These are phyloP conservation scores for Heterodera carotae DNA, from an alignment of 1,140 invertebrate species.

Conservation along the genomic window DNA sequence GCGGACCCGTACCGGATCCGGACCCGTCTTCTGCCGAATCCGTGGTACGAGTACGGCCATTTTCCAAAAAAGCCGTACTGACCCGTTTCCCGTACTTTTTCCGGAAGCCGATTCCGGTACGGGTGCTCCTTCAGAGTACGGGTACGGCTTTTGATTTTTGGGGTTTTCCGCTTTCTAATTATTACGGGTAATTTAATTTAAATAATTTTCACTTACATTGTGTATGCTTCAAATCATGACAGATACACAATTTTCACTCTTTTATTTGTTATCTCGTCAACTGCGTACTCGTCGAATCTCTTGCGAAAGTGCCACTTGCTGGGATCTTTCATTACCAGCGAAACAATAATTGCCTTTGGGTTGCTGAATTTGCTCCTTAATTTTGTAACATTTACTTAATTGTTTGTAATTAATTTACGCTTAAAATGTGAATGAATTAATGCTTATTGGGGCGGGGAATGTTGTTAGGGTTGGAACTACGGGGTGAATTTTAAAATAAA, in stretches of 20 bases:
- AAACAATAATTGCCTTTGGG: conserved; percentile 75
- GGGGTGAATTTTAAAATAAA: too few relatives aligned
- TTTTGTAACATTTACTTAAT: not conserved
- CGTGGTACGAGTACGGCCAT: too few relatives aligned
- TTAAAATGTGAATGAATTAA: too few relatives aligned
- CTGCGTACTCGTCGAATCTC: conserved; percentile 83
- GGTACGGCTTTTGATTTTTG: too few relatives aligned
- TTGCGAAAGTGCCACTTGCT: conserved; percentile 73
- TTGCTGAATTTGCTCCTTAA: conserved; percentile 45
- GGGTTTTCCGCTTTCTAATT: not conserved
- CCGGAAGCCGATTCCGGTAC: too few relatives aligned
- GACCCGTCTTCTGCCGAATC: too few relatives aligned
- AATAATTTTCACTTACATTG: conserved; percentile 37
- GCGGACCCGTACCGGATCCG: too few relatives aligned
- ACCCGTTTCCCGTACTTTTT: too few relatives aligned
- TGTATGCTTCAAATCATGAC: conserved; percentile 71
- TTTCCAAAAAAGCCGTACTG: too few relatives aligned
- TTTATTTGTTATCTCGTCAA: conserved; percentile 68
- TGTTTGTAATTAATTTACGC: not conserved
- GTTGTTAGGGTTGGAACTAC: too few relatives aligned
- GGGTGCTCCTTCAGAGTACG: too few relatives aligned
- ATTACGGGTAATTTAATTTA: not conserved
- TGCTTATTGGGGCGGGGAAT: too few relatives aligned
- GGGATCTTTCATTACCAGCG: conserved; percentile 80
- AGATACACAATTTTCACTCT: conserved; percentile 76